These are phyloP conservation scores for Phataginus tricuspis DNA, from an alignment of 2,797 vertebrate species.

Conservation along the genomic window DNA sequence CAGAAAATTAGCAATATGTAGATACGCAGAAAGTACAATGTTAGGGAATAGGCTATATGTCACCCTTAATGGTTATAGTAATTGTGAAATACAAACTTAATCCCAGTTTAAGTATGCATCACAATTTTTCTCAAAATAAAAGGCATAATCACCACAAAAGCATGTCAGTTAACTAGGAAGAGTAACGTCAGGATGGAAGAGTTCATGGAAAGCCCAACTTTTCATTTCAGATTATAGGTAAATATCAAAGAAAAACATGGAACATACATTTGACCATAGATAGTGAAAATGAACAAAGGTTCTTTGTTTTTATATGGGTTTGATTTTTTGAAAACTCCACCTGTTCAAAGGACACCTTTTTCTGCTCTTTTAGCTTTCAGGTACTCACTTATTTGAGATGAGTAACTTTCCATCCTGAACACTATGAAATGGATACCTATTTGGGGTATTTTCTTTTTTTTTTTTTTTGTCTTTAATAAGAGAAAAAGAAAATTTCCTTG, in stretches of 20 bases:
- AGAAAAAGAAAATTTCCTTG: background rate
- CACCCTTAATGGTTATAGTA: background rate
- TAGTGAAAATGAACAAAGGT: background rate
- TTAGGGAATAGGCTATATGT: background rate
- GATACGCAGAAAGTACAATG: background rate
- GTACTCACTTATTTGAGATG: background rate
- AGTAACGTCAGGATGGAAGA: background rate
- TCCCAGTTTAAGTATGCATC: background rate
- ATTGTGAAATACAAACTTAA: background rate
- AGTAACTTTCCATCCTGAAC: background rate
- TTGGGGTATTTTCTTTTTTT: background rate
- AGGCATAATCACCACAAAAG: background rate
- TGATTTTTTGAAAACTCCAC: background rate
- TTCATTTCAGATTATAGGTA: background rate
- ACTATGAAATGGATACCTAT: background rate
- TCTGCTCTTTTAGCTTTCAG: background rate
- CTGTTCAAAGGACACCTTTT: background rate
- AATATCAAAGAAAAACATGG: background rate
- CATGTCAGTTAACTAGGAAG: background rate
- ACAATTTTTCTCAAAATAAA: constrained; percentile 11
- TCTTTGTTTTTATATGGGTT: background rate
- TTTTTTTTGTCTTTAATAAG: background rate
- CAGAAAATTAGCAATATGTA: background rate
- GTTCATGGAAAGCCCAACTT: background rate
- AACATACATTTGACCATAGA: background rate